These are phyloP conservation scores for Drosophila truncata DNA, from an alignment of 1,140 invertebrate genomes.

Conservation along the genomic window DNA sequence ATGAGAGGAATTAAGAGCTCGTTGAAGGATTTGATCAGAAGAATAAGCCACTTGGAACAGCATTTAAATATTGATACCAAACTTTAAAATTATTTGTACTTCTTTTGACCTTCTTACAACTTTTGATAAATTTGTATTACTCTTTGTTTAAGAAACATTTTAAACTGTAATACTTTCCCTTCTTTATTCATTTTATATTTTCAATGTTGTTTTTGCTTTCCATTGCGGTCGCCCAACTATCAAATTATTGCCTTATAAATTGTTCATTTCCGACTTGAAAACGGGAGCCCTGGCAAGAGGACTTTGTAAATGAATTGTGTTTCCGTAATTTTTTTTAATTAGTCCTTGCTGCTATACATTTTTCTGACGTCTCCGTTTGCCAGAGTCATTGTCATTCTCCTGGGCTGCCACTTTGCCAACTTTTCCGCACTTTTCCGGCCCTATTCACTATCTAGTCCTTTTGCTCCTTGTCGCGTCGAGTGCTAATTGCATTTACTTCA, in stretches of 20 bases:
- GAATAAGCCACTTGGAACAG: neutral
- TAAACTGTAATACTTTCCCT: neutral
- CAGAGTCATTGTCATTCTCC: slow-evolving; percentile 28
- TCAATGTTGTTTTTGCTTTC: neutral
- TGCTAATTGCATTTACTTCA: slow-evolving; percentile 72
- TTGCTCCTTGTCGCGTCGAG: slow-evolving; percentile 34
- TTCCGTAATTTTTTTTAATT: slow-evolving; percentile 53
- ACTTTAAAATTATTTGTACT: neutral
- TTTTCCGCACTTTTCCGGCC: slow-evolving; percentile 10
- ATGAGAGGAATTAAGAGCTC: neutral
- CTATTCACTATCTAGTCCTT: slow-evolving; percentile 2
- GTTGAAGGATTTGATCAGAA: neutral
- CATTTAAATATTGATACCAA: neutral
- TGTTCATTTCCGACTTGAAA: slow-evolving; percentile 6
- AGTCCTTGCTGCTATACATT: slow-evolving; percentile 57
- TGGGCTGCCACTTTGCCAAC: neutral
- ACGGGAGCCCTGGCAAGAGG: neutral
- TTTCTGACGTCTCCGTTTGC: slow-evolving; percentile 68
- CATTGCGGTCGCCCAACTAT: slow-evolving; percentile 2
- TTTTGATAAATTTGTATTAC: too few species aligned
- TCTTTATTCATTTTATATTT: neutral
- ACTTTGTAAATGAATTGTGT: slow-evolving; percentile 14
- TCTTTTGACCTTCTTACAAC: neutral
- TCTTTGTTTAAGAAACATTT: neutral
- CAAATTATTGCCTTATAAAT: slow-evolving; percentile 21